Evolutionary conservation across 2,888 invertebrate genomes (phyloP).

Genomic region (Mythimna lalbum): DNA sequence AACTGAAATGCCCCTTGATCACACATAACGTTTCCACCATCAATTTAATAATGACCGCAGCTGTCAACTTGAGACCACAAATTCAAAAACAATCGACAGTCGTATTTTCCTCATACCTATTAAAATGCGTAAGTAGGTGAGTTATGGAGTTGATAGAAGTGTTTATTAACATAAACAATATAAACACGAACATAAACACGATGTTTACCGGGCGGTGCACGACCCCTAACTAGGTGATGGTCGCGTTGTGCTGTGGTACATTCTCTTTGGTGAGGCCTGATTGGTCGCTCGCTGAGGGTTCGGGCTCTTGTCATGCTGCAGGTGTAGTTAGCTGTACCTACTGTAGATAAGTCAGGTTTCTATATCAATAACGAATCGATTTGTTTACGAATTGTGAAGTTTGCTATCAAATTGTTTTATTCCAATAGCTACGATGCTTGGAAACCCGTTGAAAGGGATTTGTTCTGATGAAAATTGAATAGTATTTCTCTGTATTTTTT

Average conservation of each 20-base stretch:
- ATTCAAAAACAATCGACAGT: constrained; percentile 15
- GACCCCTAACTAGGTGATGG: constrained; percentile 73
- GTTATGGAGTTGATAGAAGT: constrained; percentile 31
- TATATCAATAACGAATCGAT: not conserved
- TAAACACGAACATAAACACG: constrained; percentile 33
- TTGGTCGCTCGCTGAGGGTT: constrained; percentile 24
- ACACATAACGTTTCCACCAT: not conserved
- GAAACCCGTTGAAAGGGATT: not conserved
- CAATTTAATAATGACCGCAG: not conserved
- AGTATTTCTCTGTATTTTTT: no score
- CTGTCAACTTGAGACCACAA: constrained; percentile 5
- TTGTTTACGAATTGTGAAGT: not conserved
- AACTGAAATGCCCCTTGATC: not conserved
- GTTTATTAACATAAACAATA: constrained; percentile 55
- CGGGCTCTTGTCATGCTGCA: not conserved
- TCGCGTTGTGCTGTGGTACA: constrained; percentile 51
- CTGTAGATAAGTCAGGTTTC: not conserved
- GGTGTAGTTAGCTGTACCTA: not conserved
- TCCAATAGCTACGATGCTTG: not conserved
- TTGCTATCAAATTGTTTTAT: not conserved
- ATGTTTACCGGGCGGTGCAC: constrained; percentile 43
- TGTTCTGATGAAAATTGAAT: no score
- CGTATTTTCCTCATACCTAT: constrained; percentile 23
- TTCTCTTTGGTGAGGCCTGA: constrained; percentile 55
- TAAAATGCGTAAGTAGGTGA: constrained; percentile 39